A percentile compares a stretch with the other conserved stretches of the same genome.
Evolutionary conservation across 2,113 vertebrate genomes (phyloP).

Genomic region (human (Homo sapiens)): GRCh38 chr5:111625501-111626000

Average conservation of each 20-base stretch:
- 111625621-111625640: not conserved
- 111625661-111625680: not conserved
- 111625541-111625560: not conserved
- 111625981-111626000: not conserved
- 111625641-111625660: not conserved
- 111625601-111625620: not conserved
- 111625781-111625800: not conserved
- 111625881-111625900: not conserved
- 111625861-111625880: not conserved
- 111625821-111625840: not conserved
- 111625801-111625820: not conserved
- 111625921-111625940: not conserved
- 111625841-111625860: not conserved
- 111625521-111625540: not conserved
- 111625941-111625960: not conserved
- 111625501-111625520: not conserved
- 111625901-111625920: not conserved
- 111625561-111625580: not conserved
- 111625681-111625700: not conserved
- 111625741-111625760: not conserved
- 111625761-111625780: not conserved
- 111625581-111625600: not conserved
- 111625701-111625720: not conserved
- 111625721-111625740: not conserved
- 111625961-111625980: not conserved